A percentile compares a stretch with the other conserved stretches of the same genome.
Conservation (phyloP, 2,888 invertebrate genomes). For the Andrena bicolor region DNA sequence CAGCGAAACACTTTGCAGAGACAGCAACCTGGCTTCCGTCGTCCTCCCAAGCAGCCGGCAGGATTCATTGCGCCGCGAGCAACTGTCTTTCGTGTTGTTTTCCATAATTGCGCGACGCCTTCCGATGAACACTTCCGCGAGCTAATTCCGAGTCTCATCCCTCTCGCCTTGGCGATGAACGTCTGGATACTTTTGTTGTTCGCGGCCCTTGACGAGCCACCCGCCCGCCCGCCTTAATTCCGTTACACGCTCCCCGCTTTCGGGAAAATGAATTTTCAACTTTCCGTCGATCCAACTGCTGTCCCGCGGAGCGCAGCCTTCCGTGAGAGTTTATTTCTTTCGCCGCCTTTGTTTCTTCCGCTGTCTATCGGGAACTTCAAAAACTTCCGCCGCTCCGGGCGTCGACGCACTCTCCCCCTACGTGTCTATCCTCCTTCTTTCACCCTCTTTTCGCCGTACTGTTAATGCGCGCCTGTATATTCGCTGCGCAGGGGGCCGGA, state of each 20-base stretch:
- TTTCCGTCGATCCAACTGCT: conserved; percentile 21
- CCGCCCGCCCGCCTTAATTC: conserved; percentile 40
- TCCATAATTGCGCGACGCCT: conserved; percentile 5
- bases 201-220: conserved; percentile 34
- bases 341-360: conserved; percentile 16
- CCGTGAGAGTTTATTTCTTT: conserved; percentile 20
- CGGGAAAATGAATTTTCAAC: conserved; percentile 45
- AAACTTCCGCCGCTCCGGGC: conserved; percentile 26
- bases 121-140: conserved; percentile 25
- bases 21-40: no score
- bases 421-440: conserved; percentile 18
- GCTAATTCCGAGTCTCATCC: conserved; percentile 9
- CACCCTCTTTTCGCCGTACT: background rate
- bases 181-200: conserved; percentile 41
- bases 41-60: background rate
- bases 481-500: conserved; percentile 12
- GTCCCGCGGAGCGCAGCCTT: background rate
- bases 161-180: background rate
- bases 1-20: background rate
- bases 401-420: background rate
- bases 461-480: conserved; percentile 30
- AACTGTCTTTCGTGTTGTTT: conserved; percentile 1
- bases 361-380: conserved; percentile 30
- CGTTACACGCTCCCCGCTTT: conserved; percentile 11
- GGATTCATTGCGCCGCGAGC: conserved; percentile 16